Base-by-base conservation (phyloP, 2,888 invertebrate genomes). In the Caenorhabditis sp. region DNA sequence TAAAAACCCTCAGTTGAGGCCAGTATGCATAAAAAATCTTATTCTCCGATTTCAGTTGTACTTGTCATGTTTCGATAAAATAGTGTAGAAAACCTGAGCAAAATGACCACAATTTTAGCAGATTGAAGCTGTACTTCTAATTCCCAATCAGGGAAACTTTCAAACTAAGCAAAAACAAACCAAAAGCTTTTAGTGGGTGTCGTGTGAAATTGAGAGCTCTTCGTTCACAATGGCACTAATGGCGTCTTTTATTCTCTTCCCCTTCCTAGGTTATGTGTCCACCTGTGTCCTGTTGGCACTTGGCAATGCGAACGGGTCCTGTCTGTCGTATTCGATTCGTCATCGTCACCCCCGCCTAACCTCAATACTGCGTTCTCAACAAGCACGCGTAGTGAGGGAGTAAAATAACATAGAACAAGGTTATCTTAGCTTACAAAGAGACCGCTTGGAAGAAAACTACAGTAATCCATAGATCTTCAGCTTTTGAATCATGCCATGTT, bases 281-380 rank as follows among this genome's bases (percentile, higher is more conserved):
- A 79, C 70, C 79, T 79, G 51, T 79, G 41, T 56, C 44, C 44
- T 59, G 31, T 79, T 70, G 63, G 7, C 69, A 69, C 47, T 51
- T 63, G 69, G 51, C 56, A 64, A 58, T 64, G 14, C 19, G 56
- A 64, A 69, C 38, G 79, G 64, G 54, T 35, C 70, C 63, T 54
- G 47, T 70, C 64, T 56, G 79, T 79, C 77, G 0, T 70, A 63
- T 26, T 58, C 56, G 56, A 79, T 79, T 79, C 70, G 64, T 70
- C 79, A 79, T 64, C 69, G n/a, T 22, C 61, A 31, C 16, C 69
- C n/a, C 8, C n/a, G n/a, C n/a, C 19, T 41, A 26, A 51, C 51
- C 51, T 19, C n/a, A 35, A 35, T 58, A 58, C 44, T 6, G 22
- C n/a, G n/a, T 56, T 19, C 49, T 49, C 47, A 31, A 47, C 49